Conservation (phyloP, 2,797 vertebrate species). For the Macroramphosus scolopax region DNA sequence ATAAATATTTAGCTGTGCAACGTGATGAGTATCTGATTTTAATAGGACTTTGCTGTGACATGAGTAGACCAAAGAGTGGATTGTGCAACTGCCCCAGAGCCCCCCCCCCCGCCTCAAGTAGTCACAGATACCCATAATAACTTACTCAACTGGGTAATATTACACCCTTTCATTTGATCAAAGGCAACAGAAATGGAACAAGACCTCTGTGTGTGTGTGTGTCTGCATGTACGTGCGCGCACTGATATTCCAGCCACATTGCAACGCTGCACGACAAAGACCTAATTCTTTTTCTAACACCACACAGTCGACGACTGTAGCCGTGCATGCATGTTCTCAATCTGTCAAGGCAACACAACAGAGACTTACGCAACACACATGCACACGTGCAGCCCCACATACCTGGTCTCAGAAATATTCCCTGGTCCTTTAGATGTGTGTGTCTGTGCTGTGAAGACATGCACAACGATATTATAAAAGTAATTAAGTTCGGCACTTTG, state of each 20-base stretch:
- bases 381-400: slow-evolving; percentile 27
- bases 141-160: slow-evolving; percentile 15
- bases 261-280: slow-evolving; percentile 28
- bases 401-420: slow-evolving; percentile 34
- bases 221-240: slow-evolving; percentile 3
- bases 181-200: slow-evolving; percentile 32
- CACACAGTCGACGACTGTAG: slow-evolving; percentile 25
- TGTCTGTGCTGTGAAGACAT: too few species aligned
- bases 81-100: slow-evolving; percentile 1
- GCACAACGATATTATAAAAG: too few species aligned
- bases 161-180: slow-evolving; percentile 33
- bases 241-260: slow-evolving; percentile 45
- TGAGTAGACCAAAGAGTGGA: neutral
- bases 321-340: slow-evolving; percentile 46
- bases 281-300: slow-evolving; percentile 23
- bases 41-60: neutral
- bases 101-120: neutral
- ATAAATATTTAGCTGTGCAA: too few species aligned
- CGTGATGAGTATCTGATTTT: neutral
- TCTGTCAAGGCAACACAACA: slow-evolving; percentile 58
- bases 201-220: slow-evolving; percentile 14
- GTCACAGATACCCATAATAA: slow-evolving; percentile 10
- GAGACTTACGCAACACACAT: slow-evolving; percentile 20
- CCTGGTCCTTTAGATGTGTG: neutral
- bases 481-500: too few species aligned